Evolutionary conservation across 2,113 vertebrate species (phyloP), one percentile per base, ranked within the genome.

Genomic region (Perccottus glenii): DNA sequence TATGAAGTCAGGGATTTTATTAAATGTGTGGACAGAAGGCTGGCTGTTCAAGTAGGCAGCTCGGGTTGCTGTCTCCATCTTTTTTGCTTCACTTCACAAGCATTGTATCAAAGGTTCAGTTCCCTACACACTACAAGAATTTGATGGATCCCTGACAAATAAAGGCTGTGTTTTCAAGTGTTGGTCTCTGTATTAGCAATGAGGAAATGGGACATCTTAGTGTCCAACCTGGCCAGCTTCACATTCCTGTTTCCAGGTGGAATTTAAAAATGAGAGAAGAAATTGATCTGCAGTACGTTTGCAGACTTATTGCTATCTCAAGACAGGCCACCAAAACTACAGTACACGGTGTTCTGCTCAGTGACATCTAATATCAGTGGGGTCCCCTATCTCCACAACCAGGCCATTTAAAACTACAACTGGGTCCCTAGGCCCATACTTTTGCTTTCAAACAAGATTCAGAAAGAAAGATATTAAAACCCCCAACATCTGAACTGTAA

Each of bases 191-290:
- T 44, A 11, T 11, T 27, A 66, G 32, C 51, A 68, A 27, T 27
- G 19, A 27, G 46, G 49, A 57, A 51, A 62, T 69, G 43, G 57
- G 48, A 63, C 16, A 45, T 57, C 42, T 19, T 56, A 78, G 75
- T 53, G 36, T 65, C 67, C 56, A 63, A 38, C 61, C 49, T 73
- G 57, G 44, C 60, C 58, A 64, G 73, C 57, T 19, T 69, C 44
- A 42, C 60, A 42, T 74, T 75, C 64, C 57, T 4, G 1, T 7
- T 0, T 57, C 58, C 43, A 61, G 67, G 67, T 56, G 55, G 57
- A 55, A 36, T 61, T 27, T 64, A 80, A 85, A 88, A 83, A 67
- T 60, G 60, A 87, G 64, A 63, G 1, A 15, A 67, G 68, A 65
- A 46, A 80, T 81, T 42, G 58, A 76, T 75, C 40, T 58, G 61